Conservation (phyloP, 2,113 vertebrate species). For the Archocentrus centrarchus region DNA sequence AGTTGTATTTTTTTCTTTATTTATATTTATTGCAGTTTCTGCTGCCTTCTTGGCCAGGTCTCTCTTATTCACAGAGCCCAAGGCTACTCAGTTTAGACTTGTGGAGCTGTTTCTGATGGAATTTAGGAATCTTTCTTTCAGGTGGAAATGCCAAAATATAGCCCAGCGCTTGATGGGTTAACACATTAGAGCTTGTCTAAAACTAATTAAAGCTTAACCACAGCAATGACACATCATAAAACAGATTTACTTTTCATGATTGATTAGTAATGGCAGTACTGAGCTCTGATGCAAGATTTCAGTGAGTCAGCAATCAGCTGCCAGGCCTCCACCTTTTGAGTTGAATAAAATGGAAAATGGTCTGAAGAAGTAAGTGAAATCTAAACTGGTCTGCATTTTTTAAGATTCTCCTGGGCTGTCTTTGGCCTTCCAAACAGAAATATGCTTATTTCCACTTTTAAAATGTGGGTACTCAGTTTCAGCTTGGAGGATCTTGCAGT, state of each 20-base stretch:
- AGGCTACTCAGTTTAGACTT: neutral
- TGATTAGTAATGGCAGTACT: neutral
- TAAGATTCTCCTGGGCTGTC: conserved; percentile 37
- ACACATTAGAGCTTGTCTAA: neutral
- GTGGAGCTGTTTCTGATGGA: neutral
- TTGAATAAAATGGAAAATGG: conserved; percentile 18
- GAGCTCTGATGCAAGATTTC: conserved; percentile 8
- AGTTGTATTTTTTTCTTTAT: too few relatives aligned
- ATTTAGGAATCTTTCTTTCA: neutral
- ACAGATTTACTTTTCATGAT: neutral
- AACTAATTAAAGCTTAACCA: neutral
- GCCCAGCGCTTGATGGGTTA: neutral
- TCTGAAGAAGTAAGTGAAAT: conserved; percentile 31
- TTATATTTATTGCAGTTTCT: too few relatives aligned
- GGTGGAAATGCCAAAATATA: neutral
- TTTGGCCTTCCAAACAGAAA: conserved; percentile 24
- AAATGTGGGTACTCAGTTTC: neutral
- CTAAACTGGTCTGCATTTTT: conserved; percentile 45
- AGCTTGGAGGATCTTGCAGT: neutral
- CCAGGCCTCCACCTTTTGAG: neutral
- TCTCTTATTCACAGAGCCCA: neutral
- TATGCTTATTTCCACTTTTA: conserved; percentile 28
- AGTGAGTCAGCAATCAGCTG: neutral
- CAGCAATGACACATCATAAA: neutral
- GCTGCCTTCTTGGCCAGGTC: too few relatives aligned